Conservation (phyloP, 1,140 invertebrate species). For the Brachionus sp. region DNA sequence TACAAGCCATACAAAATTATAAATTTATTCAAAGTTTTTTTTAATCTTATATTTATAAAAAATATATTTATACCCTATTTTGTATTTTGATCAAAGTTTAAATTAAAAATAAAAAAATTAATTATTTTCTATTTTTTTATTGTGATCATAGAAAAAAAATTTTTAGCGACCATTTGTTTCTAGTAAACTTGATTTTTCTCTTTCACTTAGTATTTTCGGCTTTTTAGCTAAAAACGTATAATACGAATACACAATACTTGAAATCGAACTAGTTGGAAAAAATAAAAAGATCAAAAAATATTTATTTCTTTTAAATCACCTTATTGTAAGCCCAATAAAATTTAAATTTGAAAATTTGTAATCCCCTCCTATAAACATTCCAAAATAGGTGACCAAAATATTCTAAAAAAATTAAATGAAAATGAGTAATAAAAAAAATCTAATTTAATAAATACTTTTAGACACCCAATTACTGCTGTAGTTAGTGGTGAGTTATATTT, state of each 20-base stretch:
- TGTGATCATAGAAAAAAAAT: not conserved
- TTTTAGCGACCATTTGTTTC: not conserved
- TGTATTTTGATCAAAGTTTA: too few species aligned
- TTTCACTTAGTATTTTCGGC: not conserved
- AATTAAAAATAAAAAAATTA: too few species aligned
- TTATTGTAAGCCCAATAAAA: slow-evolving; percentile 86
- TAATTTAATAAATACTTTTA: not conserved
- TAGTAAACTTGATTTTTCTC: not conserved
- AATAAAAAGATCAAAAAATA: not conserved
- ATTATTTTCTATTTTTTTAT: too few species aligned
- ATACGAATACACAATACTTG: slow-evolving; percentile 1
- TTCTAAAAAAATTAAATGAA: slow-evolving; percentile 57
- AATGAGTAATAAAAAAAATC: too few species aligned
- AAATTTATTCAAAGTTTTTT: too few species aligned
- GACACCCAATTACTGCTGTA: slow-evolving; percentile 89
- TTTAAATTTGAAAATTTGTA: slow-evolving; percentile 89
- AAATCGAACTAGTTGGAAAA: not conserved
- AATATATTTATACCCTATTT: too few species aligned
- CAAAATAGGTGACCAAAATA: slow-evolving; percentile 65
- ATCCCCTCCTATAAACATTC: slow-evolving; percentile 95
- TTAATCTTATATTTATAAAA: too few species aligned
- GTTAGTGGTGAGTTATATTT: slow-evolving; percentile 95
- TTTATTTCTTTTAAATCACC: slow-evolving; percentile 52
- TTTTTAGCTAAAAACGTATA: not conserved
- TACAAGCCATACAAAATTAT: too few species aligned